Percentiles rank a stretch among this genome's conserved stretches.
phyloP scores from a whole-genome alignment of 2,888 invertebrate species.

The Calephelis perditalis region DNA sequence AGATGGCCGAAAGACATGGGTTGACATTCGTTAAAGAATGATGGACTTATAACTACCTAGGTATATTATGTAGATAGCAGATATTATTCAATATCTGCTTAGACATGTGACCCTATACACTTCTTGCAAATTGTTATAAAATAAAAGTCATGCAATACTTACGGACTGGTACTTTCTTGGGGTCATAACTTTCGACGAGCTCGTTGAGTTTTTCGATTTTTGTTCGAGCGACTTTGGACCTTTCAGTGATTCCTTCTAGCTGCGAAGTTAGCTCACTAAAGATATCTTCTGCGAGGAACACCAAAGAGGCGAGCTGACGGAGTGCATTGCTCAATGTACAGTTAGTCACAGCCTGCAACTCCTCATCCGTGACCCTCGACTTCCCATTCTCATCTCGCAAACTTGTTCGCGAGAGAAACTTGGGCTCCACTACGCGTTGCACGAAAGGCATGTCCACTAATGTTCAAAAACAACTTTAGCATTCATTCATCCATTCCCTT shows the following conservation, averaged over 20 bases:
- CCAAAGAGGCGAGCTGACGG: conserved; percentile 90
- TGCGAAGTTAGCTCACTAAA: conserved; percentile 89
- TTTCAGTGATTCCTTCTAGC: conserved; percentile 84
- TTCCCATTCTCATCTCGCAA: conserved; percentile 79
- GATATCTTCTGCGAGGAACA: conserved; percentile 90
- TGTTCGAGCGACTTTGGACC: conserved; percentile 83
- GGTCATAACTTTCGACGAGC: conserved; percentile 86
- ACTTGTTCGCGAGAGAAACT: conserved; percentile 84
- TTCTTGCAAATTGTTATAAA: too few relatives aligned
- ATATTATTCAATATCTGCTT: too few relatives aligned
- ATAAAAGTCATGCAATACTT: conserved; percentile 75
- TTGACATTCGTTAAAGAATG: too few relatives aligned
- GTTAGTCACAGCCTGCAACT: conserved; percentile 92
- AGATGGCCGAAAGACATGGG: too few relatives aligned
- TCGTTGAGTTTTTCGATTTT: conserved; percentile 85
- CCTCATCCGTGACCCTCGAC: conserved; percentile 82
- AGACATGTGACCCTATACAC: too few relatives aligned
- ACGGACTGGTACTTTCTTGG: conserved; percentile 96
- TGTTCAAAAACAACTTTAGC: conserved; percentile 48
- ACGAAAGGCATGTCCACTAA: conserved; percentile 89
- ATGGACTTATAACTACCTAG: too few relatives aligned
- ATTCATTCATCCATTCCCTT: conserved; percentile 65
- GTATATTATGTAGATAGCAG: too few relatives aligned
- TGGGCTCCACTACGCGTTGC: conserved; percentile 89
- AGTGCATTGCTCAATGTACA: conserved; percentile 91